Conservation (phyloP, 1,140 invertebrate species). For the Scaptomyza graminum region DNA sequence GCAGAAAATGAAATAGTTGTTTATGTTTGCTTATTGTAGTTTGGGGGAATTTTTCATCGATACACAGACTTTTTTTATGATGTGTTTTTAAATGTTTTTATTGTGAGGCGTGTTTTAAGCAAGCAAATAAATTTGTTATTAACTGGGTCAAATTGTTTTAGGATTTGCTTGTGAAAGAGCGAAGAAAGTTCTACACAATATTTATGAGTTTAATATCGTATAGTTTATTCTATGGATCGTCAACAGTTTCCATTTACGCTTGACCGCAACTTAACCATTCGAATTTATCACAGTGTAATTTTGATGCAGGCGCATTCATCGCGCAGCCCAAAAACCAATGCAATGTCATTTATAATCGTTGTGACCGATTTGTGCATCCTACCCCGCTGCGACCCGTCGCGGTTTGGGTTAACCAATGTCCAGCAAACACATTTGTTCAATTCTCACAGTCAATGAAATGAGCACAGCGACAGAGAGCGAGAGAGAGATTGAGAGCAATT, state of each 20-base stretch:
- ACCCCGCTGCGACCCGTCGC: conserved; percentile 1
- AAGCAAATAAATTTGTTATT: conserved; percentile 70
- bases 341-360: conserved; percentile 82
- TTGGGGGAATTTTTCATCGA: conserved; percentile 20
- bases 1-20: conserved; percentile 61
- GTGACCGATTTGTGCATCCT: conserved; percentile 29
- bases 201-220: neutral
- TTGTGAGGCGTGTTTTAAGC: conserved; percentile 67
- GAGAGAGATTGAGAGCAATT: conserved; percentile 50
- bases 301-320: conserved; percentile 70
- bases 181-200: conserved; percentile 5
- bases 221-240: neutral
- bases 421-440: conserved; percentile 21
- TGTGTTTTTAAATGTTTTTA: conserved; percentile 77
- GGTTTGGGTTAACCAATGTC: conserved; percentile 23
- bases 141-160: conserved; percentile 59
- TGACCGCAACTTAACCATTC: conserved; percentile 4
- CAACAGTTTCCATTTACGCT: conserved; percentile 1
- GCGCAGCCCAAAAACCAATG: conserved; percentile 56
- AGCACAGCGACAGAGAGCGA: conserved; percentile 15
- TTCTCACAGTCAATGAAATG: conserved; percentile 45
- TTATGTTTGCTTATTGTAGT: conserved; percentile 64
- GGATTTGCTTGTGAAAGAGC: conserved; percentile 7
- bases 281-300: conserved; percentile 27
- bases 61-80: conserved; percentile 61